Conservation (phyloP, 2,888 invertebrate genomes). For the Boloria selene region DNA sequence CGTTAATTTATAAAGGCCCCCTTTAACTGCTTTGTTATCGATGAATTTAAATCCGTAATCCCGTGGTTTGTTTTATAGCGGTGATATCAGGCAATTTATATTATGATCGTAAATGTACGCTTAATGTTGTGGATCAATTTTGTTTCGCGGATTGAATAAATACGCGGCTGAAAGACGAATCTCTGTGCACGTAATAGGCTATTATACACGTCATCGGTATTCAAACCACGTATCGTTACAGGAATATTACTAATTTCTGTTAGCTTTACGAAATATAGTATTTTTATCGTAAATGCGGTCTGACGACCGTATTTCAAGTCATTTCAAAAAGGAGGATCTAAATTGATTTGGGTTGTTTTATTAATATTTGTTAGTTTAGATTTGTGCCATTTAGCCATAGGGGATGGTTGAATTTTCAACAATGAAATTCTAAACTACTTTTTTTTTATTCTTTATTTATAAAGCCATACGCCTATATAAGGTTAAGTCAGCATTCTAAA, state of each 20-base stretch:
- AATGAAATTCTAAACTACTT: no score
- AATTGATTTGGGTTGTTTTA: no score
- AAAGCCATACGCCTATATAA: no score
- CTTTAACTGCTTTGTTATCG: constrained; percentile 73
- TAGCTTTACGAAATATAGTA: constrained; percentile 10
- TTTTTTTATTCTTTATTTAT: no score
- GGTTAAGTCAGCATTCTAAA: no score
- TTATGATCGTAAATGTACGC: constrained; percentile 58
- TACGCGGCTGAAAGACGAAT: constrained; percentile 35
- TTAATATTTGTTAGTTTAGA: no score
- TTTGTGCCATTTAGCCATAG: no score
- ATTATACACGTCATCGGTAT: constrained; percentile 30
- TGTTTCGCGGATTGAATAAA: constrained; percentile 55
- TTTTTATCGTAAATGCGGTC: constrained; percentile 14
- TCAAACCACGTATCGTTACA: constrained; percentile 24
- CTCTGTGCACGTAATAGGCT: constrained; percentile 28
- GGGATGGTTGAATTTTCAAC: no score
- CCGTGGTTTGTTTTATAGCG: constrained; percentile 77
- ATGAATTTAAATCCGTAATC: constrained; percentile 77
- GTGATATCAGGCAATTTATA: constrained; percentile 69
- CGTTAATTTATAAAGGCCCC: constrained; percentile 77
- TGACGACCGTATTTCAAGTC: background rate
- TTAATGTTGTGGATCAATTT: constrained; percentile 60
- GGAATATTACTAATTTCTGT: constrained; percentile 29
- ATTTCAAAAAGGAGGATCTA: no score